Base-by-base conservation (phyloP, 2,888 invertebrate species). In the Melanostoma mellinum region DNA sequence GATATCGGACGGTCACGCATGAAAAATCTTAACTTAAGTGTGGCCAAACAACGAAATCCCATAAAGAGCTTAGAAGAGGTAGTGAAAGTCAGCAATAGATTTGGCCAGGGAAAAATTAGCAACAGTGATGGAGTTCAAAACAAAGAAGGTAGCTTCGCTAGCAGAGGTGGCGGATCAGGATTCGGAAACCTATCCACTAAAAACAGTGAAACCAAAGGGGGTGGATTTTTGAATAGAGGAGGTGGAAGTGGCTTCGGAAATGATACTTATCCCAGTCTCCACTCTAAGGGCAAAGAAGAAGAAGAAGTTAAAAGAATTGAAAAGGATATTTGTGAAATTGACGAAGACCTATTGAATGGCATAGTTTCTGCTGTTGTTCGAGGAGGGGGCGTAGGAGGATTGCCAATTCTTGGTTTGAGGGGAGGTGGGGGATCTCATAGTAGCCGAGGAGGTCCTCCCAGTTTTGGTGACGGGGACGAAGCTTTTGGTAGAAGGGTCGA, bases 121-220 rank as follows among this genome's bases (percentile, higher is more conserved):
- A 6, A 4, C 46, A 20, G 56, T 4, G 3, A 6, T n/a, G 38
- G 56, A 32, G 6, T 8, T 20, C 33, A 3, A 3, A n/a, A 6
- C 2, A 32, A 32, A 32, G n/a, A 33, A 5, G 32, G 30, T n/a
- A 8, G 20, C 10, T 68, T 68, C 33, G 52, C 52, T 10, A 5
- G 3, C n/a, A 58, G 58, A 42, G 58, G 58, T n/a, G 63, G 50
- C 0, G 63, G 63, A 0, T 48, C 33, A 8, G 63, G 63, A 50
- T 63, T 63, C 6, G 63, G 48, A 8, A 0, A 10, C 8, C 2
- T 5, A 42, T 4, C 56, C 0, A n/a, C 3, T 1, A 33, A 4
- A 46, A 73, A 80, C 10, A 75, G 86, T 2, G 80, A 87, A 5
- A 80, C 78, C 4, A 85, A 82, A 30, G 85, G 81, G 30, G 61